Conservation (phyloP, 2,797 vertebrate genomes). For the Brachyrhaphis roseni region DNA sequence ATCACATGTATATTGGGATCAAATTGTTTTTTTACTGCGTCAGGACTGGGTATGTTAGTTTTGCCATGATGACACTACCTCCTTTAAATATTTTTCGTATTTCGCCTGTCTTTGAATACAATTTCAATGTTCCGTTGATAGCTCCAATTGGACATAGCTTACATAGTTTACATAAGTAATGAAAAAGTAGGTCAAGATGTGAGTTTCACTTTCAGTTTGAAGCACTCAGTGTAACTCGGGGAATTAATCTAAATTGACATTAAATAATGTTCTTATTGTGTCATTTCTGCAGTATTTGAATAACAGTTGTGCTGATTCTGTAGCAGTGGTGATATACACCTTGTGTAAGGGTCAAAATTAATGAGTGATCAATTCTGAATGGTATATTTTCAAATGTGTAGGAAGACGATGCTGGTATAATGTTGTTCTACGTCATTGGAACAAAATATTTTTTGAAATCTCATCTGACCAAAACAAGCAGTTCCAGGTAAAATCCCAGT, state of each 20-base stretch:
- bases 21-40: neutral
- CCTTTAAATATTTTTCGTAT: neutral
- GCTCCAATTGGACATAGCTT: neutral
- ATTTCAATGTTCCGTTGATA: neutral
- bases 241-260: neutral
- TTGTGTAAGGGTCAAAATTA: neutral
- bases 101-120: neutral
- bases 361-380: neutral
- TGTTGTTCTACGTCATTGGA: neutral
- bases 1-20: neutral
- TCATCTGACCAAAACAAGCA: neutral
- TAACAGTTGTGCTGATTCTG: neutral
- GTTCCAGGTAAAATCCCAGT: neutral
- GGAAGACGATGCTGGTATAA: neutral
- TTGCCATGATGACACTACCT: neutral
- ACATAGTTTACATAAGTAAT: neutral
- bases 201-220: neutral
- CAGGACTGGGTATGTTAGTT: neutral
- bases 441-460: neutral
- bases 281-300: neutral
- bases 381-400: neutral
- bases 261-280: neutral
- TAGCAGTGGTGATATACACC: neutral
- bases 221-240: neutral
- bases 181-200: neutral